These are phyloP conservation scores for Tribolium madens DNA, from an alignment of 1,140 invertebrate species.

Conservation along the genomic window DNA sequence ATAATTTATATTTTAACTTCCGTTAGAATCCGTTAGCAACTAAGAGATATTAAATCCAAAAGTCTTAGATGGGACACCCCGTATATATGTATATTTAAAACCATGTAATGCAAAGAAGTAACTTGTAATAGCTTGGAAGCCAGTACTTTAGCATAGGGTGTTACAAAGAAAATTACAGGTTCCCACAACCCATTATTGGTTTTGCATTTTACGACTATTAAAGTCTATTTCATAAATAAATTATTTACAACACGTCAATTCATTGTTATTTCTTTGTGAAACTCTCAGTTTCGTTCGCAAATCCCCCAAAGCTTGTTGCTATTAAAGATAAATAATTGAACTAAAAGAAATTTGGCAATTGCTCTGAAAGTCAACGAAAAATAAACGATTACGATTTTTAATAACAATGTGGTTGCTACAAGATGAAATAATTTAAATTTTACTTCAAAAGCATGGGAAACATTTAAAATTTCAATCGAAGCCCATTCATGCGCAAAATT, in stretches of 20 bases:
- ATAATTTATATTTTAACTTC: no score
- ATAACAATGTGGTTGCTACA: conserved; percentile 2
- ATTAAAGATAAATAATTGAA: conserved; percentile 1
- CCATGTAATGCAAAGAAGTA: conserved; percentile 18
- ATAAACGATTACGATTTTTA: conserved; percentile 17
- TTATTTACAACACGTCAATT: conserved; percentile 28
- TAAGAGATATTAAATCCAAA: no score
- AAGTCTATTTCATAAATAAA: conserved; percentile 16
- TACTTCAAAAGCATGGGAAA: conserved; percentile 20
- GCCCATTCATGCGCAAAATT: conserved; percentile 46
- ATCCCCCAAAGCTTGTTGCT: conserved; percentile 4
- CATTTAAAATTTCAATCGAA: conserved; percentile 32
- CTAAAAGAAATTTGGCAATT: neutral
- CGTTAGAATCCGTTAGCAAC: no score
- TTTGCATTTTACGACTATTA: conserved; percentile 27
- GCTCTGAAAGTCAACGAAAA: neutral
- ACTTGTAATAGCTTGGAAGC: conserved; percentile 18
- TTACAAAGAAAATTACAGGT: conserved; percentile 10
- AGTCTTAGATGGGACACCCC: no score
- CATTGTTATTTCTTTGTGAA: conserved; percentile 14
- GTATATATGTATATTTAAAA: neutral
- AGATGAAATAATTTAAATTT: conserved; percentile 28
- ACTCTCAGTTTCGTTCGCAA: no score
- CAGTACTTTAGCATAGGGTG: neutral
- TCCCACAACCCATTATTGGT: conserved; percentile 27